These are phyloP conservation scores for Zele albiditarsus DNA, from an alignment of 2,888 invertebrate genomes.

Conservation along the genomic window DNA sequence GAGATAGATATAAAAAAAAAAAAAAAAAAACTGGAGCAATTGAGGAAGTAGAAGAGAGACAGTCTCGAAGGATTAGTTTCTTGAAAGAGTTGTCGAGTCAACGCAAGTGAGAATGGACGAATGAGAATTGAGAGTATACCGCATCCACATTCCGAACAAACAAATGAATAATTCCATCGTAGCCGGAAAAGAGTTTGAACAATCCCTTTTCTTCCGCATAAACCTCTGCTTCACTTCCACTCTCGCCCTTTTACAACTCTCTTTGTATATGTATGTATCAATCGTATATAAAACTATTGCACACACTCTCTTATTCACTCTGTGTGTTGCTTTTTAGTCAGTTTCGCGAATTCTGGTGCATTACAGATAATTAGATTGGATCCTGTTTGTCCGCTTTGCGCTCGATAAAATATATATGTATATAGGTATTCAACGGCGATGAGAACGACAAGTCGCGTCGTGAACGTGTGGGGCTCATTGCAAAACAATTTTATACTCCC, in stretches of 20 bases:
- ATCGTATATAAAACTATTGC: neutral
- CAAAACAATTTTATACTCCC: conserved; percentile 55
- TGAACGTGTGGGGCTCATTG: conserved; percentile 50
- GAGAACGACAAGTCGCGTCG: conserved; percentile 6
- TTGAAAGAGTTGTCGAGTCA: conserved; percentile 34
- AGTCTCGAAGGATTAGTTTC: conserved; percentile 24
- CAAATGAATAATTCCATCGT: conserved; percentile 62
- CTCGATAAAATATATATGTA: neutral
- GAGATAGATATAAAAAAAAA: neutral
- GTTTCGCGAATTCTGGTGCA: conserved; percentile 64
- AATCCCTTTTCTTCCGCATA: neutral
- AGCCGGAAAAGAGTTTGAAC: conserved; percentile 53
- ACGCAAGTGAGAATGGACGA: conserved; percentile 21
- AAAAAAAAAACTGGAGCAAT: neutral
- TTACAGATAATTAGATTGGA: conserved; percentile 68
- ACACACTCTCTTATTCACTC: neutral
- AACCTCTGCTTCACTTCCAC: neutral
- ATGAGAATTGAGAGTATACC: conserved; percentile 38
- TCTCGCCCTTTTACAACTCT: neutral
- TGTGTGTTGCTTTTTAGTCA: conserved; percentile 20
- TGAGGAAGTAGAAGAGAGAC: neutral
- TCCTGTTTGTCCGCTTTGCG: conserved; percentile 49
- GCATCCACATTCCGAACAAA: conserved; percentile 59
- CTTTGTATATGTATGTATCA: no score
- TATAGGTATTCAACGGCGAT: conserved; percentile 15